Conservation (phyloP, 2,888 invertebrate species). For the Anorthoa munda region DNA sequence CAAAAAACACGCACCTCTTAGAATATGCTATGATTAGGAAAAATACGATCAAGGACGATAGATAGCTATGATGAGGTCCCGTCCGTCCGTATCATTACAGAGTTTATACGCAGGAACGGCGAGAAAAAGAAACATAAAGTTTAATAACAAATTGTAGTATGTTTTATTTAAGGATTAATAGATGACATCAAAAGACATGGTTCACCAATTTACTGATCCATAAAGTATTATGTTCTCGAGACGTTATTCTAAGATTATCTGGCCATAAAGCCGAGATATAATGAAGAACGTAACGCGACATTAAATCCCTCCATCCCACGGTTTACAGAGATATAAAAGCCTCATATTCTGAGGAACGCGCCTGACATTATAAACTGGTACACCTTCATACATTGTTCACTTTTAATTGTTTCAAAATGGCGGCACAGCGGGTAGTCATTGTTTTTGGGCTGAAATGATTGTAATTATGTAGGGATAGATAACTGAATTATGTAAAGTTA, state of each 20-base stretch:
- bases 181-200: background rate
- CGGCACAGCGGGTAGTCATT: slow-evolving; percentile 7
- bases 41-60: slow-evolving; percentile 18
- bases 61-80: slow-evolving; percentile 33
- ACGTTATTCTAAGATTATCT: slow-evolving; percentile 42
- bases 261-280: slow-evolving; percentile 47
- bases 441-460: slow-evolving; percentile 2
- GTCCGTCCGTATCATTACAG: slow-evolving; percentile 20
- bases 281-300: slow-evolving; percentile 52
- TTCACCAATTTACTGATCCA: background rate
- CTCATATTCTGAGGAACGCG: slow-evolving; percentile 14
- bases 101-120: too few relatives aligned
- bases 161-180: background rate
- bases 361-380: slow-evolving; percentile 37
- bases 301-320: slow-evolving; percentile 16
- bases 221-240: slow-evolving; percentile 13
- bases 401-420: slow-evolving; percentile 39
- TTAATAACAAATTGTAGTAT: background rate
- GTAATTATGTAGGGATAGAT: slow-evolving; percentile 7
- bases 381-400: slow-evolving; percentile 29
- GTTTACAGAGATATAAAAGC: slow-evolving; percentile 44
- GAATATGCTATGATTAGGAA: slow-evolving; percentile 41
- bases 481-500: slow-evolving; percentile 2
- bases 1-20: slow-evolving; percentile 50
- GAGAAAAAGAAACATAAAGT: background rate